Base-by-base conservation (phyloP, 1,140 invertebrate species). In the Zaprionus taronus region DNA sequence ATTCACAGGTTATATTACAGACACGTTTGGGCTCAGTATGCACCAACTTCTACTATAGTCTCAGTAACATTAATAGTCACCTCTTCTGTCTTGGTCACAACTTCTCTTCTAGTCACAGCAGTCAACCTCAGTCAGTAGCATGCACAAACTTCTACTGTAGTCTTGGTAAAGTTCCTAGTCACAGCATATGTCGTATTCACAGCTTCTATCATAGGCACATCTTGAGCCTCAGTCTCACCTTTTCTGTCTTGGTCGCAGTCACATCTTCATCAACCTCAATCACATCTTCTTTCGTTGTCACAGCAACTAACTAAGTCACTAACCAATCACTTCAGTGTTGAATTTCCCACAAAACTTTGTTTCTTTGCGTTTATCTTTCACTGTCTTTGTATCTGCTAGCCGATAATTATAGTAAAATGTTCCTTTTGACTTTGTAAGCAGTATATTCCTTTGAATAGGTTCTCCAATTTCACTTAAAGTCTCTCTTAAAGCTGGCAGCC, bases 341-440 rank as follows among this genome's bases (percentile, higher is more conserved):
- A 79, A 70, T 81, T 84, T 84, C 81, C 76, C 70, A 76, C 51
- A 68, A 68, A 79, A 81, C 71, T 84, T 71, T 61, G 5, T 5
- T 20, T 15, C 26, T 20, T 69, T 55, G 44, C n/a, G 12, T n/a
- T 74, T 66, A 28, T 36, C 34, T 44, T 4, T 6, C n/a, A 12
- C 62, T 66, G 38, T 15, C 44, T 38, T 15, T 22, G 53, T 12
- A 36, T 72, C 53, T 63, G 26, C 28, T 72, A 66, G 22, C 55
- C 63, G 5, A 58, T 58, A 72, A 58, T 72, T 72, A 72, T 38
- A 38, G 68, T 36, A 7, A 47, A 47, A 47, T 17, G n/a, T 47
- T 44, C n/a, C 41, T 9, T 17, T 44, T 17, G n/a, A 44, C 41
- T 44, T 9, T 17, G 15, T 2, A 9, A 24, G 26, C 28, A 31